Evolutionary conservation across 2,888 invertebrate genomes (phyloP).

Genomic region (Acrocyrtus sp.): DNA sequence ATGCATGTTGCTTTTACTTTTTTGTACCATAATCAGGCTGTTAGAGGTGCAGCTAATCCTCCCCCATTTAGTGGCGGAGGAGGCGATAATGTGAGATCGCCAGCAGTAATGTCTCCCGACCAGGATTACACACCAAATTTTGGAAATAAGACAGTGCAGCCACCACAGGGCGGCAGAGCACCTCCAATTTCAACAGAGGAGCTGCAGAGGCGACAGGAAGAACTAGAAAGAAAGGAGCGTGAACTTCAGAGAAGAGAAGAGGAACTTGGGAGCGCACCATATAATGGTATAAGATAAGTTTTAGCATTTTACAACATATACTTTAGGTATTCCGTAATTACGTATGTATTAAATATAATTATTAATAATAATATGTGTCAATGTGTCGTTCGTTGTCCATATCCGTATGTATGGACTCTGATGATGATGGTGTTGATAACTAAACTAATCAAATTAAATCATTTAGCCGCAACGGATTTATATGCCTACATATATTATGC

Average conservation of each 20-base stretch:
- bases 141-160: conserved; percentile 25
- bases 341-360: too few relatives aligned
- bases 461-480: too few relatives aligned
- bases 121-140: conserved; percentile 60
- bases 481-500: too few relatives aligned
- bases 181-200: conserved; percentile 62
- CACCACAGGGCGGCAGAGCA: conserved; percentile 40
- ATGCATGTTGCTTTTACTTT: background rate
- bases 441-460: too few relatives aligned
- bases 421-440: too few relatives aligned
- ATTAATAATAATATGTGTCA: too few relatives aligned
- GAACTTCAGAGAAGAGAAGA: conserved; percentile 90
- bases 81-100: conserved; percentile 52
- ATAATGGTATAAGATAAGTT: conserved; percentile 66
- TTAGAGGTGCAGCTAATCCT: conserved; percentile 70
- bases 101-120: conserved; percentile 63
- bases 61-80: conserved; percentile 65
- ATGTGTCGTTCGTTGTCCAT: too few relatives aligned
- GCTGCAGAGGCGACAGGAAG: conserved; percentile 82
- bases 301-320: too few relatives aligned
- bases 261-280: conserved; percentile 75
- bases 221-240: conserved; percentile 90
- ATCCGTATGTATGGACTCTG: too few relatives aligned
- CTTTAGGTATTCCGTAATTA: too few relatives aligned
- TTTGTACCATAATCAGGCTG: conserved; percentile 63